A percentile compares a stretch with the other conserved stretches of the same genome.
Evolutionary conservation across 2,113 vertebrate genomes (phyloP).

Genomic region (Eulemur macaco): DNA sequence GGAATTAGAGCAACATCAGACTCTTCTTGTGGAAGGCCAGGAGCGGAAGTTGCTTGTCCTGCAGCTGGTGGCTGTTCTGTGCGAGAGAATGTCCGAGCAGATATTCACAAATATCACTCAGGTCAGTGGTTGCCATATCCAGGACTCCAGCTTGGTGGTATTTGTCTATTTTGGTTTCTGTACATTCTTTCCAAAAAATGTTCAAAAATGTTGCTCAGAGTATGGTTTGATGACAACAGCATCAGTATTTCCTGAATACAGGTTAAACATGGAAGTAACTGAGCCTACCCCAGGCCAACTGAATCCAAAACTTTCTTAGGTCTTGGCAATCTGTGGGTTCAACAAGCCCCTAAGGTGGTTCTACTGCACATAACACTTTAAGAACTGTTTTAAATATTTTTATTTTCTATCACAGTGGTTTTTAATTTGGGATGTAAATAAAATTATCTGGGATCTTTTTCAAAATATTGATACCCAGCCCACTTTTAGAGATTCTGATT

Average conservation of each 20-base stretch:
- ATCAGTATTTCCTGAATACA: neutral
- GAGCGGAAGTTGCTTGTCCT: slow-evolving; percentile 87
- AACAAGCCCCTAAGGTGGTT: neutral
- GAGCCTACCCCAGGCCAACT: neutral
- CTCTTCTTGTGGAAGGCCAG: slow-evolving; percentile 56
- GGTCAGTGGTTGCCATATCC: slow-evolving; percentile 81
- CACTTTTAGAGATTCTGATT: slow-evolving; percentile 22
- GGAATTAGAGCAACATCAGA: slow-evolving; percentile 86
- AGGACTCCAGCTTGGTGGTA: neutral
- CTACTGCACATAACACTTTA: neutral
- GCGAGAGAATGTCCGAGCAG: slow-evolving; percentile 88
- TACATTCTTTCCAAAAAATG: neutral
- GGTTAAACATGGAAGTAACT: neutral
- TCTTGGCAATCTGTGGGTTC: neutral
- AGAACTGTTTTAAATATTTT: neutral
- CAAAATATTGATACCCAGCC: neutral
- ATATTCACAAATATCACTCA: slow-evolving; percentile 89
- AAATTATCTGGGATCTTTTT: neutral
- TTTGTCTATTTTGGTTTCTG: slow-evolving; percentile 37
- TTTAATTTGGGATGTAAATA: slow-evolving; percentile 21
- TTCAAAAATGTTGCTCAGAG: neutral
- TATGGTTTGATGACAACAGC: neutral
- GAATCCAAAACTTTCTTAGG: neutral
- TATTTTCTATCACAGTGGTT: neutral
- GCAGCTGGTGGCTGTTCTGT: slow-evolving; percentile 90